Evolutionary conservation across 1,140 invertebrate species (phyloP), one percentile per base, ranked within the genome.

Genomic region (Trichonephila clavipes): DNA sequence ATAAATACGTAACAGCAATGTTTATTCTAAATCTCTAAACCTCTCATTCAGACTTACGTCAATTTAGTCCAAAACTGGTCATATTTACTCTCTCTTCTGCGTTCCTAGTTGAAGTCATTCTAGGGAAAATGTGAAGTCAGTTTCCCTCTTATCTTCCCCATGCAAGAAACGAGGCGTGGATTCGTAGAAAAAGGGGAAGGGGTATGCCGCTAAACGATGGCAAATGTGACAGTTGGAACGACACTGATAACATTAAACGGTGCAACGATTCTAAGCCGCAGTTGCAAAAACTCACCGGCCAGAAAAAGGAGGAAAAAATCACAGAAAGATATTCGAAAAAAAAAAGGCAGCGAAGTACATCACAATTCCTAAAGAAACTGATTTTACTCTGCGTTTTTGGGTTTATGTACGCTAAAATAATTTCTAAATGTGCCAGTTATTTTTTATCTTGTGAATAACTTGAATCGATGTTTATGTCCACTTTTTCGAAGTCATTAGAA

Each of bases 161-260:
- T n/a, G 82, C 82, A 85, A 85, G 82, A 85, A 58, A 85, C 44
- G 44, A 51, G 12, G 44, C 82, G 44, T 58, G 58, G 44, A 18
- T 85, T 85, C 51, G 44, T 59, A 21, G 82, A 77, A 77, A 18
- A 24, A 28, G 24, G 72, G 24, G 8, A 77, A 77, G 34, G 72
- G 72, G 72, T 40, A 28, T 2, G 34, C 72, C 16, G 82, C 82
- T 85, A 58, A 85, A 85, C 44, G 44, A 85, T 44, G 14, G 58
- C 82, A 21, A 85, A 85, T 51, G 82, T 59, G 82, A 85, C 82
- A 85, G 82, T 85, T 59, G 82, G 82, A 85, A 85, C 40, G 44
- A 10, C 51, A 6, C n/a, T 58, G 82, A 85, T 85, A 85, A 85
- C 44, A 28, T 85, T 85, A 58, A 85, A 59, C 82, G n/a, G 51